Evolutionary conservation across 1,140 invertebrate genomes (phyloP), one percentile per base, ranked within the genome.

Genomic region (Monochamus saltuarius): DNA sequence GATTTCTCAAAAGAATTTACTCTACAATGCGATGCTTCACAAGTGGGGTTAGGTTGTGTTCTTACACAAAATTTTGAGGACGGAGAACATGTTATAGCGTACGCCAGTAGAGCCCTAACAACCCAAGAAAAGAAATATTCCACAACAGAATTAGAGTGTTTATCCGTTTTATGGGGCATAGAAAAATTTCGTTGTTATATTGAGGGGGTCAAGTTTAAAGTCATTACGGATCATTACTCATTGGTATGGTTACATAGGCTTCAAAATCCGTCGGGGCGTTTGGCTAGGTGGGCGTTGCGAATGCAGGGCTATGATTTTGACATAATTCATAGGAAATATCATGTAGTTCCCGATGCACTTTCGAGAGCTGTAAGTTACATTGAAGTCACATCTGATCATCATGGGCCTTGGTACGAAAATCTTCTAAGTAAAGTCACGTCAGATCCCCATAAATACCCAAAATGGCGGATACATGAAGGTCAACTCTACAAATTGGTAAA

Each of bases 91-190:
- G 61, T 71, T 0, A 64, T 72, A 3, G 65, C 67, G 1, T 73
- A 65, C 37, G 61, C 62, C 9, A 67, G 59, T 1, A 46, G 63
- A 1, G 63, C 68, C 4, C 19, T 74, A 2, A 42, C 63, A 6
- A 65, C 61, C n/a, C 58, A 61, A 0, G 66, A 73, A 62, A 6
- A 43, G 45, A 80, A 81, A 34, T 83, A 80, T 56, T 61, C 61
- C 0, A 68, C 70, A 2, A 79, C 77, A 0, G 78, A 84, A 66
- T 64, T 69, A 55, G 81, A 83, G 73, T 75, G 74, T 43, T 62
- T 82, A 13, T 77, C 77, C 0, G 66, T 82, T 13, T 29, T 83
- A 1, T 71, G 68, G 60, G 71, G 71, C 6, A 65, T 82, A 1
- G 64, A 79, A 56, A 72, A 78, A 52, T 79, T 78, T 59, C 39